phyloP scores from a whole-genome alignment of 2,797 vertebrate genomes.

The Heterohyrax brucei region DNA sequence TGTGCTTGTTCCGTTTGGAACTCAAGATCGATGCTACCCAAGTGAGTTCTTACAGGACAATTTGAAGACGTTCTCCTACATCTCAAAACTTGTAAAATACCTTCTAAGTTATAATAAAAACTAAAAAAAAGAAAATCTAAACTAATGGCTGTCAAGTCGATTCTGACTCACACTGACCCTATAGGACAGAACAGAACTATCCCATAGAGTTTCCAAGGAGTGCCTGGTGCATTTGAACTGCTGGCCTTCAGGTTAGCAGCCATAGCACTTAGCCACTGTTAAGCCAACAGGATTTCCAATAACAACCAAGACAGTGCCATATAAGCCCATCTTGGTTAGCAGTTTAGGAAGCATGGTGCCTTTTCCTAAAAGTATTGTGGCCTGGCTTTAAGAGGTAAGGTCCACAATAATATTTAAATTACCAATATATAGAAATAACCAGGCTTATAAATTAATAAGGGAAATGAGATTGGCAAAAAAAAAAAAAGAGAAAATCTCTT shows the following conservation, averaged over 20 bases:
- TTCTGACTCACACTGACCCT: too few species aligned
- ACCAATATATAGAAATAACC: background rate
- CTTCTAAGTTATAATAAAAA: background rate
- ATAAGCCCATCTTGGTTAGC: background rate
- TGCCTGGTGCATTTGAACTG: too few species aligned
- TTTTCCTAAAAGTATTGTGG: slow-evolving; percentile 6
- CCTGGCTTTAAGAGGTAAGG: background rate
- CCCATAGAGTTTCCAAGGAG: too few species aligned
- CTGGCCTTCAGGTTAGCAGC: too few species aligned
- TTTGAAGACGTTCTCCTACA: background rate
- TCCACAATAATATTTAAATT: background rate
- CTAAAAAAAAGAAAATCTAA: too few species aligned
- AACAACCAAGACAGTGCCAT: background rate
- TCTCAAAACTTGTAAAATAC: background rate
- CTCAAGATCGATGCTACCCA: background rate
- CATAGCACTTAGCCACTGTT: too few species aligned
- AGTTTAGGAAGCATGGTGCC: background rate
- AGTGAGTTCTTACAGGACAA: background rate
- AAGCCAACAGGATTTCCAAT: too few species aligned
- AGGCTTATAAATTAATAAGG: slow-evolving; percentile 25
- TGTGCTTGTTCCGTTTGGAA: background rate
- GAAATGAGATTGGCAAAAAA: background rate
- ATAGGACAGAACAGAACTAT: too few species aligned
- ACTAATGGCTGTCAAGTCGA: too few species aligned
- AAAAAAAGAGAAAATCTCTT: background rate